phyloP scores from a whole-genome alignment of 92 coral and sea anemone species.

The Epizoanthus illoricatus region DNA sequence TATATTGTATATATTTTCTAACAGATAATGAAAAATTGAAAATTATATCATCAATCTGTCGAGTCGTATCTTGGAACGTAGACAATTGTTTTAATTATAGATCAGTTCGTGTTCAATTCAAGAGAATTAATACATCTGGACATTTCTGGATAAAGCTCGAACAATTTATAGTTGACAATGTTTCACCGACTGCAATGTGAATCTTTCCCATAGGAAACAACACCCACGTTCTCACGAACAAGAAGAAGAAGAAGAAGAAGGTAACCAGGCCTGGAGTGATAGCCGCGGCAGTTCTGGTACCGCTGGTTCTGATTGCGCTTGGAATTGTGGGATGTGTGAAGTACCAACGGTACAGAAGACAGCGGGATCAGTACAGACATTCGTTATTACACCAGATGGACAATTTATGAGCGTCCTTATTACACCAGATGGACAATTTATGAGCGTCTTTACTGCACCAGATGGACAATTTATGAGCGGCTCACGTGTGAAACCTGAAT shows the following conservation, averaged over 20 bases:
- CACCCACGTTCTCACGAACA: not conserved
- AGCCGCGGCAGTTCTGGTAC: slow-evolving; percentile 43
- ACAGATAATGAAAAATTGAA: too few relatives aligned
- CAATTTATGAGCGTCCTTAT: slow-evolving; percentile 8
- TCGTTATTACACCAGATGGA: slow-evolving; percentile 35
- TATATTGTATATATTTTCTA: too few relatives aligned
- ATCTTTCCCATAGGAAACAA: not conserved
- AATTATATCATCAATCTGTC: too few relatives aligned
- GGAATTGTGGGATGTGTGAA: slow-evolving; percentile 16
- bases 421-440: slow-evolving; percentile 33
- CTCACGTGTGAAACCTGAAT: too few relatives aligned
- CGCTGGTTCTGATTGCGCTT: slow-evolving; percentile 14
- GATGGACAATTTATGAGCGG: slow-evolving; percentile 16
- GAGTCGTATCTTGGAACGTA: too few relatives aligned
- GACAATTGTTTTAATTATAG: too few relatives aligned
- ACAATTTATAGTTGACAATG: too few relatives aligned
- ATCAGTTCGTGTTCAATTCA: too few relatives aligned
- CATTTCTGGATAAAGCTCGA: too few relatives aligned
- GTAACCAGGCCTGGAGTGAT: slow-evolving; percentile 25
- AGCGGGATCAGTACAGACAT: slow-evolving; percentile 14
- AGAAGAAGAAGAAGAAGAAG: not conserved
- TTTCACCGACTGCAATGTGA: too few relatives aligned
- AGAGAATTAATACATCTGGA: too few relatives aligned
- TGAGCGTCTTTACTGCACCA: slow-evolving; percentile 27
- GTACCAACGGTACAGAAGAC: not conserved